Evolutionary conservation across 1,140 invertebrate species (phyloP), one percentile per base, ranked within the genome.

Genomic region (Trichomalopsis sarcophagae): DNA sequence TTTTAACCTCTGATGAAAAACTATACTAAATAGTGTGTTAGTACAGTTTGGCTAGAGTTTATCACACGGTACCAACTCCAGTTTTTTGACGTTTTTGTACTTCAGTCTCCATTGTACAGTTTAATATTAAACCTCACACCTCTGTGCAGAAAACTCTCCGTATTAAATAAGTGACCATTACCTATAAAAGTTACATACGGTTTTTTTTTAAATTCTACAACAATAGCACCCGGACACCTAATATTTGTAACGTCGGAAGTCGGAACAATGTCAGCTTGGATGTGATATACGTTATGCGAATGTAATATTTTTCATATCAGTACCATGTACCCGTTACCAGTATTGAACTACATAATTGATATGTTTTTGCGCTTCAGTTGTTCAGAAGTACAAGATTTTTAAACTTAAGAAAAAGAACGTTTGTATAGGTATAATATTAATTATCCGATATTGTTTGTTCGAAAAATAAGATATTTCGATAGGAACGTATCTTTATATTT

Each of bases 11-110:
- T 79, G 30, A 9, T 66, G 73, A 36, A 79, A 79, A 79, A 79
- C 21, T 11, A 79, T 27, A 66, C 30, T 62, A 66, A 55, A 79
- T 50, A 79, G 30, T 79, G 23, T 55, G 1, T 79, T 66, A 66
- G 77, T 79, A 79, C 55, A 79, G 11, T 79, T 79, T 79, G 77
- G 77, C 77, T 55, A 79, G 77, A 79, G 77, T 36, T 79, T 66
- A 79, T 79, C 27, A 79, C 77, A 36, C 77, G 66, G 27, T 66
- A 79, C 13, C 30, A 66, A 79, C 77, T 79, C 13, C 27, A 66
- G 4, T 66, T 66, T 62, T 66, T 66, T 66, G 50, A 30, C 55
- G 33, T 66, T 66, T 79, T 79, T 79, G 77, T 79, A 79, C 77
- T 21, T 79, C 77, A 79, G 77, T 79, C 77, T 79, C 77, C 30